A percentile compares a stretch with the other conserved stretches of the same genome.
phyloP scores from a whole-genome alignment of 2,797 vertebrate genomes.

The Falco cherrug region DNA sequence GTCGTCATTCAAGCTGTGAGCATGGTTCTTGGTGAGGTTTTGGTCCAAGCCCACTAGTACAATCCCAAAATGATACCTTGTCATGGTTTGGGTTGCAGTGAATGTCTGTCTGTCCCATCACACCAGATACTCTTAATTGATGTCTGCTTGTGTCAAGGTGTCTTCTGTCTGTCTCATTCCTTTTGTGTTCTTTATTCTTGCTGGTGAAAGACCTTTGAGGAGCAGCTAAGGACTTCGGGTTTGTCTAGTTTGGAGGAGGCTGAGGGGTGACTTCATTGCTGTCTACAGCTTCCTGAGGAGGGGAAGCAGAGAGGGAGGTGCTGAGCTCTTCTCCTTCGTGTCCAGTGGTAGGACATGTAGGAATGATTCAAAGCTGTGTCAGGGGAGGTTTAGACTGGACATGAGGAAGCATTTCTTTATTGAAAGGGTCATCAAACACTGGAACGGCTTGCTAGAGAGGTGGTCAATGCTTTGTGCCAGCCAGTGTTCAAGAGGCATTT shows the following conservation, averaged over 20 bases:
- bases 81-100: background rate
- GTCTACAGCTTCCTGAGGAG: background rate
- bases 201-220: background rate
- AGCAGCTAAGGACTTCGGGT: background rate
- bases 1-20: background rate
- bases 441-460: background rate
- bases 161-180: background rate
- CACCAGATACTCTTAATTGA: background rate
- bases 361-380: background rate
- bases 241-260: background rate
- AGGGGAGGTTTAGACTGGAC: background rate
- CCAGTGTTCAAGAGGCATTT: background rate
- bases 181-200: background rate
- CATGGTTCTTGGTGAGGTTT: background rate
- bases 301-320: accelerated
- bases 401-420: background rate
- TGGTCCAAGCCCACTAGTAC: background rate
- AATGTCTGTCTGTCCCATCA: background rate
- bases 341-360: accelerated
- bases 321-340: background rate
- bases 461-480: background rate
- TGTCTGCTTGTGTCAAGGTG: background rate
- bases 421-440: background rate
- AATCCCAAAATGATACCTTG: background rate
- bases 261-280: background rate